Base-by-base conservation (phyloP, 2,888 invertebrate genomes). In the Beris chalybata region DNA sequence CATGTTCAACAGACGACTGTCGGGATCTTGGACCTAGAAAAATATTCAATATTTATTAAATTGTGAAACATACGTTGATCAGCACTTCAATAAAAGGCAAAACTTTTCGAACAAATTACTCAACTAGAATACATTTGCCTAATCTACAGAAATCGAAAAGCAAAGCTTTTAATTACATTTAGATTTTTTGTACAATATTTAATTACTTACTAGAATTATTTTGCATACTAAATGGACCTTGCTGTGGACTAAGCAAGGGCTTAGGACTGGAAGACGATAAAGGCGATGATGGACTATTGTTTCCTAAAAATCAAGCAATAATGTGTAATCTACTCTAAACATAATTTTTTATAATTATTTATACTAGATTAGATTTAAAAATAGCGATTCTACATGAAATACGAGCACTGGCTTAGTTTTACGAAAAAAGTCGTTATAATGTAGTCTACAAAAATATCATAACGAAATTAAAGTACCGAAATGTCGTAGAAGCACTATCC, bases 221-320 rank as follows among this genome's bases (percentile, higher is more conserved):
- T 76, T 73, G 73, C 71, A 74, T 75, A 74, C 72, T 79, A 77
- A 78, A 79, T 52, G 79, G 79, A 4, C 78, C 79, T 13, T 79
- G 76, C 67, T 77, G 79, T 64, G 81, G 81, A 70, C 81, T 81
- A 74, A 80, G 78, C 70, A 81, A 70, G 57, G 79, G 79, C 71
- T 81, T 81, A 12, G 81, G 81, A 72, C 81, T 81, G 75, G 80
- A 79, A 73, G 79, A 79, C 71, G 80, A 80, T 68, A 80, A 73
- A 65, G 81, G 81, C 31, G 81, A 81, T 69, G 71, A 71, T 64
- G 81, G 81, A 69, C 81, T 81, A 72, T 80, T 80, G 67, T 78
- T 80, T 71, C 74, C 74, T 74, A 73, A 69, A 72, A 72, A 71
- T 71, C 72, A 72, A 73, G 72, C 72, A 72, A 69, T 29, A 65